Base-by-base conservation (phyloP, 2,888 invertebrate genomes). In the Trissolcus brochymenae region DNA sequence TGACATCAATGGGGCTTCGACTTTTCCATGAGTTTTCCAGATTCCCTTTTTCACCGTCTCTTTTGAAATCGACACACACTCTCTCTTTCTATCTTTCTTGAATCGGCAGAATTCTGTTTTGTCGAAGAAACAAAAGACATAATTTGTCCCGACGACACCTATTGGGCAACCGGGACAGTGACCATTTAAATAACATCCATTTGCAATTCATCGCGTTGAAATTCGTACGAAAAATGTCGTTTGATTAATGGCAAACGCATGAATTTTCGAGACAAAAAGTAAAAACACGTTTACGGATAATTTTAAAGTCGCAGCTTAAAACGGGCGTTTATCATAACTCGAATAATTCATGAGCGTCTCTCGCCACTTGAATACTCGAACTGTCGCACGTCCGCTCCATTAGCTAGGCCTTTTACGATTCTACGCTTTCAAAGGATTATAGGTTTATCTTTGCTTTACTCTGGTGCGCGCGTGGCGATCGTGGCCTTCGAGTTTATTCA, bases 311-410 rank as follows among this genome's bases (percentile, higher is more conserved):
- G 67, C 64, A 72, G 61, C 71, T 70, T 74, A 70, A 43, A 40
- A 35, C 57, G 19, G 64, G 76, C 78, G 79, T 82, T 82, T 80
- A 81, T 81, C 80, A 73, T 71, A 74, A 68, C 76, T 76, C 74
- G 76, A 76, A 81, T 82, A 81, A 82, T 81, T 82, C 82, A 83
- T 65, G 76, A 64, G 70, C 66, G 64, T 77, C 76, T 64, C 60
- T 61, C 67, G 67, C 54, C 66, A 57, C 72, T 79, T 70, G 76
- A 76, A 72, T 67, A 74, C 70, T 59, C 80, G 68, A 80, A 80
- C 79, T 80, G 80, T 82, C 81, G 78, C 78, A 70, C 64, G 76
- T 78, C 78, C 68, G 73, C 62, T 64, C 81, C 79, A 81, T 81
- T 80, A 82, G 77, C 66, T 60, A 65, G 66, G 61, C 72, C 67